These are phyloP conservation scores for Hydra vulgaris DNA, from an alignment of 30 jellyfish, hydroid and myxozoan species.

Conservation along the genomic window DNA sequence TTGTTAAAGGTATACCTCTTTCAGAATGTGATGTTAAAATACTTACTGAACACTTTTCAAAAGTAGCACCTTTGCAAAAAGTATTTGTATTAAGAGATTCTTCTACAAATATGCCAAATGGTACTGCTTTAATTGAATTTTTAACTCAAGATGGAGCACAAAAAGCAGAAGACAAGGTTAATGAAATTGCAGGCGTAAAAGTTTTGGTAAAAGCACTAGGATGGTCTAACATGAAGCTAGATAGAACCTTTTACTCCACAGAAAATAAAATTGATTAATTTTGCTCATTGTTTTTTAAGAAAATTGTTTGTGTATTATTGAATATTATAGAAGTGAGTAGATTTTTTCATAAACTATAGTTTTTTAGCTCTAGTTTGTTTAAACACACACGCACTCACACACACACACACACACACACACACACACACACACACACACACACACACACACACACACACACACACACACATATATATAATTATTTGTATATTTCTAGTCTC, in stretches of 20 bases:
- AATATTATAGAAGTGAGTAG: too few species aligned
- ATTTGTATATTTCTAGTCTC: too few species aligned
- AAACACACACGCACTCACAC: too few species aligned
- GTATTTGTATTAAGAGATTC: background rate
- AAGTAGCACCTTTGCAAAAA: background rate
- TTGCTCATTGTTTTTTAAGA: too few species aligned
- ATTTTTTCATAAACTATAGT: too few species aligned
- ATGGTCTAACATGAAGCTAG: background rate
- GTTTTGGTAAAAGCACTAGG: background rate
- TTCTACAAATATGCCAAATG: background rate
- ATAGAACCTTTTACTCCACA: background rate
- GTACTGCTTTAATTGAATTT: slow-evolving; percentile 2
- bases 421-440: too few species aligned
- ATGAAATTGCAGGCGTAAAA: slow-evolving; percentile 3
- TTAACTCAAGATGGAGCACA: slow-evolving; percentile 9
- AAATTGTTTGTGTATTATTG: too few species aligned
- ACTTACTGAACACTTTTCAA: background rate
- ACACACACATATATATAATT: too few species aligned
- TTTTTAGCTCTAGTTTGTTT: too few species aligned
- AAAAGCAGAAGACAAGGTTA: background rate
- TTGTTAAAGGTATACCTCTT: slow-evolving; percentile 4
- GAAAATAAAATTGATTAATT: too few species aligned
- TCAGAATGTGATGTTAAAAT: background rate
- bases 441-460: too few species aligned
- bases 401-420: too few species aligned